These are phyloP conservation scores for Sciurus niger DNA, from an alignment of 2,113 vertebrate species.

Conservation along the genomic window DNA sequence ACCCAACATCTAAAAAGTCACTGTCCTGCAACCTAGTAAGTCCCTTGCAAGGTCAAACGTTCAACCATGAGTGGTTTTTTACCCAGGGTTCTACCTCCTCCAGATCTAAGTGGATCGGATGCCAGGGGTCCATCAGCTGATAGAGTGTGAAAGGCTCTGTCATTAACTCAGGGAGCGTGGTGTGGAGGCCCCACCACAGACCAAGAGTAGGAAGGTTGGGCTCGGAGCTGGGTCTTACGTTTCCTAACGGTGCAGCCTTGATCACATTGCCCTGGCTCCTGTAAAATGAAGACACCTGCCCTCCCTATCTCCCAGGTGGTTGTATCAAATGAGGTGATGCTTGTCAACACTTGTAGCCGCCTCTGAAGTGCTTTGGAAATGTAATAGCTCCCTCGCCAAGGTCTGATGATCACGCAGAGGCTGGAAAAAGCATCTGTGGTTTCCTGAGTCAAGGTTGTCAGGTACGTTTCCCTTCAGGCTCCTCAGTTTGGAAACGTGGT, in stretches of 20 bases:
- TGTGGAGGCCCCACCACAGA: rapidly evolving
- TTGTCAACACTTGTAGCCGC: not conserved
- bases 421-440: not conserved
- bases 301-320: not conserved
- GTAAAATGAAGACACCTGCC: not conserved
- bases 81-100: not conserved
- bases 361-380: conserved; percentile 30
- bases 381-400: not conserved
- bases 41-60: not conserved
- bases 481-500: conserved; percentile 61
- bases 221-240: not conserved
- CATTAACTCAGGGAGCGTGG: not conserved
- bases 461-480: conserved; percentile 57
- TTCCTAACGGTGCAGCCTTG: not conserved
- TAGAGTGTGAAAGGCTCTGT: not conserved
- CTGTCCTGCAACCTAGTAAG: not conserved
- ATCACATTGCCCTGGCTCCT: not conserved
- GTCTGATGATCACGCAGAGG: not conserved
- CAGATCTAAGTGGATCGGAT: not conserved
- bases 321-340: not conserved
- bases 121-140: not conserved
- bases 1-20: not conserved
- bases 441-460: conserved; percentile 65
- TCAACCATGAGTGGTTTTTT: not conserved
- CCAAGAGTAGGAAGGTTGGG: not conserved